phyloP scores from a whole-genome alignment of 2,888 invertebrate species.

The Temnothorax rugatulus region DNA sequence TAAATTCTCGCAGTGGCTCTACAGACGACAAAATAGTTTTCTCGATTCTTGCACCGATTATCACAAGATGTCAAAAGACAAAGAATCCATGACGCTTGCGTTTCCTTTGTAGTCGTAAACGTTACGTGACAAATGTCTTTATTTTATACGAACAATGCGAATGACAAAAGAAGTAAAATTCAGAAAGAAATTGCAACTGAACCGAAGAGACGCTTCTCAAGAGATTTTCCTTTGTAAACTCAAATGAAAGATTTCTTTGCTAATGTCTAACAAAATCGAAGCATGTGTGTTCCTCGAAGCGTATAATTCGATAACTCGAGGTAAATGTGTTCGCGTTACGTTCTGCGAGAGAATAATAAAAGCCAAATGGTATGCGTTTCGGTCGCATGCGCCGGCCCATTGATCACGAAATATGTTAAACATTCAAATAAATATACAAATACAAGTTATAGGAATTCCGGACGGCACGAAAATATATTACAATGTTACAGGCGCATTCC shows the following conservation, averaged over 20 bases:
- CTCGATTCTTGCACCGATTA: neutral
- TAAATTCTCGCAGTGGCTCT: constrained; percentile 21
- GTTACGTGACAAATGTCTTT: constrained; percentile 63
- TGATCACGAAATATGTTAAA: constrained; percentile 72
- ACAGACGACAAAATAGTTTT: constrained; percentile 2
- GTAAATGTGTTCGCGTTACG: constrained; percentile 68
- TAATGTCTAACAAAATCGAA: constrained; percentile 20
- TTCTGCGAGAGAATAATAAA: constrained; percentile 62
- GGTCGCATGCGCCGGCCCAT: constrained; percentile 70
- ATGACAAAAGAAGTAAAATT: constrained; percentile 15
- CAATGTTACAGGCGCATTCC: constrained; percentile 47
- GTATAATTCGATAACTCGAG: constrained; percentile 46
- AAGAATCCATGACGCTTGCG: neutral
- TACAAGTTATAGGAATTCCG: constrained; percentile 69
- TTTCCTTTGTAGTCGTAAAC: neutral
- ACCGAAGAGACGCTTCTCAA: neutral
- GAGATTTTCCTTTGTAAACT: constrained; percentile 3
- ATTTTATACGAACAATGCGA: neutral
- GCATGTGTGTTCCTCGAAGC: constrained; percentile 22
- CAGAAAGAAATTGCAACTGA: neutral
- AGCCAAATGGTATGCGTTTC: constrained; percentile 68
- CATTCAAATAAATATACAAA: constrained; percentile 72
- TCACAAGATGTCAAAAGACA: constrained; percentile 7
- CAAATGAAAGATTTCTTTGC: constrained; percentile 38
- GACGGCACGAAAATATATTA: constrained; percentile 68